phyloP scores from a whole-genome alignment of 2,797 vertebrate species.

The Alosa sapidissima region DNA sequence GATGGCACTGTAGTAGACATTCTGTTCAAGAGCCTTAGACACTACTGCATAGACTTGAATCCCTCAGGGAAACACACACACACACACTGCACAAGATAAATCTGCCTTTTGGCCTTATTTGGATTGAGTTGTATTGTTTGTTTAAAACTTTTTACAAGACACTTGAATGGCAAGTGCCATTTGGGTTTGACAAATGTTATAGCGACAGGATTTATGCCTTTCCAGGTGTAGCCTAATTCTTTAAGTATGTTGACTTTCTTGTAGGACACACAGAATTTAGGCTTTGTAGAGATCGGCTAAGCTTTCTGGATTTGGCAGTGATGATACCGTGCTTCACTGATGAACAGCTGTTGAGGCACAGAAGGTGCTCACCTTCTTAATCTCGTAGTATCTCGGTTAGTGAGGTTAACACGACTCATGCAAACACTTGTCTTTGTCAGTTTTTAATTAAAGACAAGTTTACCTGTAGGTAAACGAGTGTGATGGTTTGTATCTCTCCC shows the following conservation, averaged over 20 bases:
- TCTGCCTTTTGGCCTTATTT: background rate
- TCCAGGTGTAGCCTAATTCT: background rate
- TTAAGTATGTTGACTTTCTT: background rate
- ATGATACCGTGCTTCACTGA: background rate
- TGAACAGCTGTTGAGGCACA: background rate
- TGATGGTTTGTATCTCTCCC: background rate
- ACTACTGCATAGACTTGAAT: background rate
- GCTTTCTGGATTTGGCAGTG: background rate
- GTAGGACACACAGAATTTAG: background rate
- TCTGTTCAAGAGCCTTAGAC: background rate
- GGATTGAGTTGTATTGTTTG: background rate
- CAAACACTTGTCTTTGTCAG: background rate
- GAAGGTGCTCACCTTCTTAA: slow-evolving; percentile 17
- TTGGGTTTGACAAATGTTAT: background rate
- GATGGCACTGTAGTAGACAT: background rate
- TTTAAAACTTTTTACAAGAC: background rate
- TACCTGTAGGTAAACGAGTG: slow-evolving; percentile 3
- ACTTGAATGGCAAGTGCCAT: background rate
- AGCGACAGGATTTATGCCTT: background rate
- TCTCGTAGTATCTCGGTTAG: background rate
- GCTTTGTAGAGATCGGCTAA: background rate
- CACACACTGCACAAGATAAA: background rate
- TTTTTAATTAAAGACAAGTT: background rate
- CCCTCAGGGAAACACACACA: background rate
- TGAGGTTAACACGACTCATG: background rate